Evolutionary conservation across 2,113 vertebrate genomes (phyloP).

Genomic region (Rostratula benghalensis): DNA sequence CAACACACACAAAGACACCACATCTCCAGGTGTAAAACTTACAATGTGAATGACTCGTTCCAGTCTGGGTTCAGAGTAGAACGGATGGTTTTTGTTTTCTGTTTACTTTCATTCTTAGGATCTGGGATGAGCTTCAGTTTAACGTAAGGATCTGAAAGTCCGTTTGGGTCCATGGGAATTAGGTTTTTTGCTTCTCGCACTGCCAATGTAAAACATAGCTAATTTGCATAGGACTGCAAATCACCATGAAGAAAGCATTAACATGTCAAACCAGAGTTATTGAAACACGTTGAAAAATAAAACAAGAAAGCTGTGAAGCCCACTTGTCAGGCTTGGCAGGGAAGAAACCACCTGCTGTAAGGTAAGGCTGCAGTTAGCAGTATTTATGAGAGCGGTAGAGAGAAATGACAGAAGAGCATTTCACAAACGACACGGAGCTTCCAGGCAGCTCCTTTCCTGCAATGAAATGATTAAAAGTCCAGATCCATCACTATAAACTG

Average conservation of each 20-base stretch:
- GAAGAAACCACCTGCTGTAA: not conserved
- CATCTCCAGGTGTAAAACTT: conserved; percentile 60
- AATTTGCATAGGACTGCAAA: not conserved
- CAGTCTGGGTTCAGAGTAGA: conserved; percentile 94
- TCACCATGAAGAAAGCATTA: not conserved
- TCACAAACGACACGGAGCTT: not conserved
- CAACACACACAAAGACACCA: not conserved
- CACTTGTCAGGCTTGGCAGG: not conserved
- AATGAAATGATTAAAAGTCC: not conserved
- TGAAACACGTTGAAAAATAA: not conserved
- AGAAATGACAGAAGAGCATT: not conserved
- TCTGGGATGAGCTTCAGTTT: conserved; percentile 98
- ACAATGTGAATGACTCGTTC: conserved; percentile 95
- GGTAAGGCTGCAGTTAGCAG: not conserved
- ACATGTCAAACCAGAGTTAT: not conserved
- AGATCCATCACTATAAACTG: not conserved
- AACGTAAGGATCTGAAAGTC: conserved; percentile 94
- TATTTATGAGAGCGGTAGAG: not conserved
- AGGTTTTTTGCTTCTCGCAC: conserved; percentile 94
- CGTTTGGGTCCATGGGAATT: conserved; percentile 98
- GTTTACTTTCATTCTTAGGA: conserved; percentile 96
- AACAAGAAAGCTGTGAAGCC: not conserved
- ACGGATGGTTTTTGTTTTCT: conserved; percentile 96
- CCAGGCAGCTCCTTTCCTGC: conserved; percentile 18
- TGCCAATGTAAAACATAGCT: conserved; percentile 53